phyloP scores from a whole-genome alignment of 2,113 vertebrate species.

The Sylvietta virens region DNA sequence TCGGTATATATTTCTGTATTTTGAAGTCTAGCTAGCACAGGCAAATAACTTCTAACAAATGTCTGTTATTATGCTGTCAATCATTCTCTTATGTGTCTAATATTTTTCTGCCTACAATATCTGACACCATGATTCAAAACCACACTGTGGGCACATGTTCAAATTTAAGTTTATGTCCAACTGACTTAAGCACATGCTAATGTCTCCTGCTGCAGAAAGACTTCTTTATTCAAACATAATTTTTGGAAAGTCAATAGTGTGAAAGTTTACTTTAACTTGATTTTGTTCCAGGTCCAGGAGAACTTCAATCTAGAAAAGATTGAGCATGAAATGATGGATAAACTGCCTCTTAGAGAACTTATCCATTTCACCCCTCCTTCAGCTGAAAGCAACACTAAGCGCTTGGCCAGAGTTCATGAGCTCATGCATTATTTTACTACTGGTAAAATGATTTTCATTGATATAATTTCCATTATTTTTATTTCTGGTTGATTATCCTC shows the following conservation, averaged over 20 bases:
- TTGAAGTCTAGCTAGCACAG: neutral
- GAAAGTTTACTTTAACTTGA: neutral
- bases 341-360: slow-evolving; percentile 68
- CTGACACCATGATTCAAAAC: neutral
- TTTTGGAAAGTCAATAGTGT: neutral
- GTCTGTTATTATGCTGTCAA: neutral
- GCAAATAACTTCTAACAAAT: neutral
- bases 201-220: neutral
- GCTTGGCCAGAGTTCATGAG: slow-evolving; percentile 77
- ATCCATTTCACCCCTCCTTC: slow-evolving; percentile 66
- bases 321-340: slow-evolving; percentile 81
- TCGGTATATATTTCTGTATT: neutral
- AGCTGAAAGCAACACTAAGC: slow-evolving; percentile 48
- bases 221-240: neutral
- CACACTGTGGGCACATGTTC: neutral
- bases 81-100: neutral
- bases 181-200: neutral
- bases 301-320: slow-evolving; percentile 74
- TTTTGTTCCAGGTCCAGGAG: slow-evolving; percentile 67
- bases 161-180: neutral
- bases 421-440: slow-evolving; percentile 82
- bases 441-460: slow-evolving; percentile 66
- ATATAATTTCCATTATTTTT: neutral
- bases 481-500: neutral
- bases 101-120: neutral